Percentiles rank a stretch among this genome's conserved stretches.
Conservation (phyloP, 2,888 invertebrate species). For the Nomada ferruginata region DNA sequence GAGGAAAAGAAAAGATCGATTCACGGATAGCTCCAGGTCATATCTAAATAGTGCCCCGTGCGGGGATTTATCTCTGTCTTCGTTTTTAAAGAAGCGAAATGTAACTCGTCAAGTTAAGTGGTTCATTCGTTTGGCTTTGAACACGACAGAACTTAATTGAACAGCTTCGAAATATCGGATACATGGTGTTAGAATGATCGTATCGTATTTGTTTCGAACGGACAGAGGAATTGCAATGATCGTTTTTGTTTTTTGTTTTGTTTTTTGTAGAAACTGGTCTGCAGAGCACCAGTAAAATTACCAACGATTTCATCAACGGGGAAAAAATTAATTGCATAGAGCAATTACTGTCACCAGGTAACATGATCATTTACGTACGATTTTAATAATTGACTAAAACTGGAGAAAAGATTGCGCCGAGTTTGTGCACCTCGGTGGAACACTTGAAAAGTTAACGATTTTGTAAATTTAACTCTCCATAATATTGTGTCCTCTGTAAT, state of each 20-base stretch:
- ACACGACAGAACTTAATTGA: not conserved
- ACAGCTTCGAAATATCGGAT: not conserved
- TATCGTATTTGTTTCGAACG: not conserved
- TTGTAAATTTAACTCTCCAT: not conserved
- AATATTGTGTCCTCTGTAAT: not conserved
- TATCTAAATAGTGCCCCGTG: not conserved
- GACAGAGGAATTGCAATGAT: not conserved
- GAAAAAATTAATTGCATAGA: conserved; percentile 42
- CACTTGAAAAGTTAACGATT: not conserved
- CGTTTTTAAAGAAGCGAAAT: not conserved
- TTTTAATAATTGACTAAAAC: no score
- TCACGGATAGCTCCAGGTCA: not conserved
- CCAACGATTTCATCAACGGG: conserved; percentile 48
- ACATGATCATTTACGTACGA: not conserved
- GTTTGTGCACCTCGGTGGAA: not conserved
- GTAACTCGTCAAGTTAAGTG: conserved; percentile 19
- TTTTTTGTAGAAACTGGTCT: conserved; percentile 30
- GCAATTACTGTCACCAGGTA: conserved; percentile 26
- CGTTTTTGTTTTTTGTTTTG: not conserved
- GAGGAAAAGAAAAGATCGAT: not conserved
- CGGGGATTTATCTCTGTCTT: not conserved
- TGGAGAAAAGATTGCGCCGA: not conserved
- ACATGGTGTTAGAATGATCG: not conserved
- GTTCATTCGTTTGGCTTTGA: not conserved
- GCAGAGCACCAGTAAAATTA: not conserved